A percentile compares a stretch with the other conserved stretches of the same genome.
Evolutionary conservation across 2,888 invertebrate genomes (phyloP).

Genomic region (Cotesia congregata): DNA sequence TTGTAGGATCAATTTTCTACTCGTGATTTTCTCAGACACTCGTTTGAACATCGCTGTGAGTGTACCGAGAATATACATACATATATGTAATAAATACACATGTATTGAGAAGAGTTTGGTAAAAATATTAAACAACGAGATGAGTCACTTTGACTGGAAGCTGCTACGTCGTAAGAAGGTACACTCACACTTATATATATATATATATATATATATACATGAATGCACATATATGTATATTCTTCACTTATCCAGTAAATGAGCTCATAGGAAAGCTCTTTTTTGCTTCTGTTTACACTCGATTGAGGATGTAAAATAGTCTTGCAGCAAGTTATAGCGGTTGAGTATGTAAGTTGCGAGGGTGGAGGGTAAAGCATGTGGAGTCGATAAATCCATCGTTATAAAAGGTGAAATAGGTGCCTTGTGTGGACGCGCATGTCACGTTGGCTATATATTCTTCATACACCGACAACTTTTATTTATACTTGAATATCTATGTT

Average conservation of each 20-base stretch:
- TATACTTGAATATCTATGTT: neutral
- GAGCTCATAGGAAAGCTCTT: neutral
- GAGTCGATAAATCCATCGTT: slow-evolving; percentile 43
- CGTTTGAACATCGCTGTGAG: neutral
- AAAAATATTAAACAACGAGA: slow-evolving; percentile 51
- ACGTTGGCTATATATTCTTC: slow-evolving; percentile 19
- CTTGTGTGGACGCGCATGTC: slow-evolving; percentile 34
- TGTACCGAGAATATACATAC: neutral
- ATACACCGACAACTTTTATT: neutral
- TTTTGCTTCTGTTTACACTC: slow-evolving; percentile 35
- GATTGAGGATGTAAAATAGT: slow-evolving; percentile 16
- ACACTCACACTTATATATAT: slow-evolving; percentile 35
- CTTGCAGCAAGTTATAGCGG: neutral
- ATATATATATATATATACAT: neutral
- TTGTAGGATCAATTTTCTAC: slow-evolving; percentile 5
- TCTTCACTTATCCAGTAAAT: slow-evolving; percentile 8
- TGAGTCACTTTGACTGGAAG: slow-evolving; percentile 70
- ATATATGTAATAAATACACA: too few species aligned
- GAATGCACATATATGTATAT: neutral
- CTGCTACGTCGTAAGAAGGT: slow-evolving; percentile 69
- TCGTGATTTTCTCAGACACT: slow-evolving; percentile 13
- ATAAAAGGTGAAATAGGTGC: slow-evolving; percentile 34
- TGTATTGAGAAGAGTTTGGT: neutral
- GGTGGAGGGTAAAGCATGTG: slow-evolving; percentile 27
- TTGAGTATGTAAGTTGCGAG: neutral